A percentile compares a stretch with the other conserved stretches of the same genome.
Conservation (phyloP, 2,797 vertebrate species). For the Urophycis tenuis region DNA sequence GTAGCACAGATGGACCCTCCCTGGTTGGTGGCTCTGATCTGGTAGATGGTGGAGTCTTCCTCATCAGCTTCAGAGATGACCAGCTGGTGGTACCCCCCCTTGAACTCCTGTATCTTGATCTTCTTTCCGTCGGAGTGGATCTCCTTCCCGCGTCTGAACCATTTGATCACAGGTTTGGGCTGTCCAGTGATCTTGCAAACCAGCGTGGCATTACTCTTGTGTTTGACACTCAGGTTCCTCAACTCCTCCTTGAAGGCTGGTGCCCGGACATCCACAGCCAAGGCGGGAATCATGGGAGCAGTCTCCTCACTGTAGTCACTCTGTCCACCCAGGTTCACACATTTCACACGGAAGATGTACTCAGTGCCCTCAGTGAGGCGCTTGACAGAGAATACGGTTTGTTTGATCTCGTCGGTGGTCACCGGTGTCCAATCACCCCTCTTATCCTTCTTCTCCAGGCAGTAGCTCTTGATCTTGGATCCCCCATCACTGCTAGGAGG, state of each 20-base stretch:
- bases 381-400: slow-evolving; percentile 91
- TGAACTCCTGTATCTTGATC: slow-evolving; percentile 95
- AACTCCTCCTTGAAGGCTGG: slow-evolving; percentile 98
- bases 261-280: slow-evolving; percentile 81
- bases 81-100: slow-evolving; percentile 95
- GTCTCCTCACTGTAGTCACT: slow-evolving; percentile 95
- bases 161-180: slow-evolving; percentile 97
- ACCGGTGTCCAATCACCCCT: slow-evolving; percentile 90
- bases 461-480: slow-evolving; percentile 96
- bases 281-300: slow-evolving; percentile 75
- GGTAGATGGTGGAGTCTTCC: slow-evolving; percentile 96
- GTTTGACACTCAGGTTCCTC: slow-evolving; percentile 93
- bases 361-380: slow-evolving; percentile 85
- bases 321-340: slow-evolving; percentile 95
- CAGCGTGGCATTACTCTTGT: slow-evolving; percentile 90
- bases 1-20: slow-evolving; percentile 96
- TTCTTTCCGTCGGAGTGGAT: slow-evolving; percentile 93
- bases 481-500: slow-evolving; percentile 92
- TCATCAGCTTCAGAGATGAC: slow-evolving; percentile 86
- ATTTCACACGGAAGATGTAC: slow-evolving; percentile 94
- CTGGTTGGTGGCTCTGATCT: slow-evolving; percentile 98
- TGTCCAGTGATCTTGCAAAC: slow-evolving; percentile 95
- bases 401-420: slow-evolving; percentile 92
- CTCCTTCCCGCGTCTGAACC: slow-evolving; percentile 97
- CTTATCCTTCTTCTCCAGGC: slow-evolving; percentile 89